phyloP scores from a whole-genome alignment of 2,113 vertebrate species.

The Eira barbara region DNA sequence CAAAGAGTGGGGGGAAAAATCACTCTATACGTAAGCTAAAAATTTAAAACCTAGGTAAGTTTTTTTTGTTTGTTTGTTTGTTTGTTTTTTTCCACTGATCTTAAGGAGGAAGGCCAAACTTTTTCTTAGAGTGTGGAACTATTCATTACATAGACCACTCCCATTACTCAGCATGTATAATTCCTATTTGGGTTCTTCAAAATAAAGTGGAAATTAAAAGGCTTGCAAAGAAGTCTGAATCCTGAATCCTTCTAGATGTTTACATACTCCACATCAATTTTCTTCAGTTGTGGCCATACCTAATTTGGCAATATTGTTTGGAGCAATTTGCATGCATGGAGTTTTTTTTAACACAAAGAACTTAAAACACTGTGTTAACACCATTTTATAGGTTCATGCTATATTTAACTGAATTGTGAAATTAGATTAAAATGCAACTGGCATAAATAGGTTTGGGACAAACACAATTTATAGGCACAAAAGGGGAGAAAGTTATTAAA shows the following conservation, averaged over 20 bases:
- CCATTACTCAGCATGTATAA: neutral
- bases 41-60: neutral
- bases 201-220: neutral
- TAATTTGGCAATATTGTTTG: constrained; percentile 58
- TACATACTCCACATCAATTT: neutral
- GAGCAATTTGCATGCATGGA: constrained; percentile 50
- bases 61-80: neutral
- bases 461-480: constrained; percentile 26
- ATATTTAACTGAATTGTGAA: constrained; percentile 68
- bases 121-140: neutral
- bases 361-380: constrained; percentile 44
- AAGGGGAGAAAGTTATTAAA: neutral
- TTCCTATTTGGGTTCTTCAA: neutral
- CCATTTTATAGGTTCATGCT: constrained; percentile 38
- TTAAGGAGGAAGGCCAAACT: neutral
- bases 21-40: neutral
- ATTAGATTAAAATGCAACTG: constrained; percentile 64
- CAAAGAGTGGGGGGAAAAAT: neutral
- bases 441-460: constrained; percentile 42
- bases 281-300: neutral
- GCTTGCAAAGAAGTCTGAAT: neutral
- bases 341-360: constrained; percentile 38
- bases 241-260: neutral
- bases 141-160: neutral
- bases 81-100: neutral